Base-by-base conservation (phyloP, 1,140 invertebrate genomes). In the Idris sp. region DNA sequence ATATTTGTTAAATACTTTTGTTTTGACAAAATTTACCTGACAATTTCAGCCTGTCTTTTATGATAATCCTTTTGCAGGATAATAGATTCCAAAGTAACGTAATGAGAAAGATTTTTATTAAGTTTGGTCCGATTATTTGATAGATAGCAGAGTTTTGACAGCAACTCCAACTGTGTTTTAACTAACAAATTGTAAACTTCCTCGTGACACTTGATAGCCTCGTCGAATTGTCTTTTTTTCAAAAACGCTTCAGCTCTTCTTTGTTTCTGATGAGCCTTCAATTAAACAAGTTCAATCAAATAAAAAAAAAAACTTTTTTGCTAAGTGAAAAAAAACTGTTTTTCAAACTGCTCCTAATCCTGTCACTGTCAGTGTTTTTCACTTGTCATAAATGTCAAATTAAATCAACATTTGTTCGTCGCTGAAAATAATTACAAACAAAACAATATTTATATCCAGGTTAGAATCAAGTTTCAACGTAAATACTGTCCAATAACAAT, bases 181-280 rank as follows among this genome's bases (percentile, higher is more conserved):
- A 87, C 67, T 2, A 92, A 76, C 15, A 91, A 77, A 79, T 89
- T 88, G 2, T 89, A 88, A 8, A 91, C 90, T 77, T 87, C 87
- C 75, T 91, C 86, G 72, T 92, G 91, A 69, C 91, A 91, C 46
- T 89, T 86, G 56, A 91, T 89, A 1, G 91, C 90, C 76, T 92
- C 91, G 46, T 91, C 88, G 64, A 90, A 92, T 68, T 88, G 86
- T 71, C 89, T 87, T 73, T 89, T 87, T 30, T 86, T 85, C 30
- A 92, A 79, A 76, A 90, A 88, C 26, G 87, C 89, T 41, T 92
- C 91, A 44, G 91, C 91, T 76, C 89, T 87, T 68, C 91, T 88
- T 74, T 91, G 89, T 76, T 89, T 90, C 59, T 90, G 89, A 82
- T 92, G 91, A 11, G 91, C 91, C 91, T 92, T 67, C 44, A 83